Base-by-base conservation (phyloP, 2,888 invertebrate species). In the Boloria euphrosyne region DNA sequence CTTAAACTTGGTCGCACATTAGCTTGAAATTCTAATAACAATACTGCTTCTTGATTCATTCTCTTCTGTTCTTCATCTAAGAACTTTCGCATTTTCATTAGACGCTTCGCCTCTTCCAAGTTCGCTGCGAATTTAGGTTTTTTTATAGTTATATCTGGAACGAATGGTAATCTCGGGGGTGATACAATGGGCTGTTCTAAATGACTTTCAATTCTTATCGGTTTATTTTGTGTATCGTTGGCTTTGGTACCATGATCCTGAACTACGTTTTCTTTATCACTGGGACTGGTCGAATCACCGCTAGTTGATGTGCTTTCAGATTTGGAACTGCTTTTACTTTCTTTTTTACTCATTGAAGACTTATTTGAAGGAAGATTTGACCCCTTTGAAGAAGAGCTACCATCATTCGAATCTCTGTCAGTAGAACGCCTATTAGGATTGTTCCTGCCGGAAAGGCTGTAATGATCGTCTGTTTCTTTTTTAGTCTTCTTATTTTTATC, bases 331-430 rank as follows among this genome's bases (percentile, higher is more conserved):
- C 81, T 83, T 66, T 93, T 91, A 70, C 86, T 83, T 54, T 86
- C 86, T 70, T 87, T 90, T 68, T 89, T 89, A 66, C 71, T 83
- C 61, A 84, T 85, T n/a, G 83, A 74, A 13, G 86, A 77, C 79
- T 90, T 91, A 0, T 74, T 82, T 1, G 85, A 72, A 22, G 81
- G 88, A 57, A 85, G 83, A 49, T 87, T 85, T 2, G 89, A 89
- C 2, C 92, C 89, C 82, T 92, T 92, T 0, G 87, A 89, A 0
- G 91, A 92, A 2, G 93, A 92, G 65, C 93, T 93, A 13, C 95
- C 96, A 80, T 96, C 96, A 74, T 96, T 96, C 0, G 96, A 96
- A 85, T 97, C 96, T 69, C 96, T 92, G 74, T 96, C 97, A 0
- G 96, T 95, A 0, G 96, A 96, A 58, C 96, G 92, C 7, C 96